A percentile compares a stretch with the other conserved stretches of the same genome.
Conservation (phyloP, 2,113 vertebrate species). For the Carollia perspicillata region DNA sequence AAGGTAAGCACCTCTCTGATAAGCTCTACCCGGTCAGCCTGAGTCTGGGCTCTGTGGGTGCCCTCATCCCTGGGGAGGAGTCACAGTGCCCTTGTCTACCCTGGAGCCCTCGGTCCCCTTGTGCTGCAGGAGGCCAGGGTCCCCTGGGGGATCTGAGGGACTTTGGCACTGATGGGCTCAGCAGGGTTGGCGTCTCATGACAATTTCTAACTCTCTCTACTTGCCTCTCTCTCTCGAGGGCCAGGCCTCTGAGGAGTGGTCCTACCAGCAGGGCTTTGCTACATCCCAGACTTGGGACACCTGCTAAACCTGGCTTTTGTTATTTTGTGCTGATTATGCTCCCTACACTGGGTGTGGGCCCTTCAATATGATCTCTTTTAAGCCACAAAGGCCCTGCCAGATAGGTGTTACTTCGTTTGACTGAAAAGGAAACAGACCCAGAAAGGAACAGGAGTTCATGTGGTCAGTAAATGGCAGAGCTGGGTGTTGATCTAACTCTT, state of each 20-base stretch:
- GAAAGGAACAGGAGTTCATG: not conserved
- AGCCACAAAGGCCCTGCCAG: not conserved
- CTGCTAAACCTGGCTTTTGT: not conserved
- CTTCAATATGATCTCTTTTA: not conserved
- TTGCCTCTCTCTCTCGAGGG: too few species aligned
- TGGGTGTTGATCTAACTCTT: not conserved
- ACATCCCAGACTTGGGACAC: not conserved
- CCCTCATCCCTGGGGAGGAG: not conserved
- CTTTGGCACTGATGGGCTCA: not conserved
- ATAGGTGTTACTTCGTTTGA: not conserved
- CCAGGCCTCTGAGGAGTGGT: not conserved
- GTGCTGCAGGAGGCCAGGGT: not conserved
- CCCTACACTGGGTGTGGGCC: not conserved
- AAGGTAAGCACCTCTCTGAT: not conserved
- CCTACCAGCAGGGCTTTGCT: not conserved
- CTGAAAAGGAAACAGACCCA: constrained; percentile 13
- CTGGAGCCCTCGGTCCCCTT: not conserved
- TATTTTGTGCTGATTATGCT: not conserved
- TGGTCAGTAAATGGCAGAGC: not conserved
- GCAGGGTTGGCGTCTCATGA: rapidly evolving
- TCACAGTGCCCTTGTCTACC: not conserved
- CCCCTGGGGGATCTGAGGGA: not conserved
- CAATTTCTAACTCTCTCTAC: not conserved
- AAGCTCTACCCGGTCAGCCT: not conserved
- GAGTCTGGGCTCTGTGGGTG: not conserved